Conservation (phyloP, 1,140 invertebrate species). For the Druon quercuslanigerum region DNA sequence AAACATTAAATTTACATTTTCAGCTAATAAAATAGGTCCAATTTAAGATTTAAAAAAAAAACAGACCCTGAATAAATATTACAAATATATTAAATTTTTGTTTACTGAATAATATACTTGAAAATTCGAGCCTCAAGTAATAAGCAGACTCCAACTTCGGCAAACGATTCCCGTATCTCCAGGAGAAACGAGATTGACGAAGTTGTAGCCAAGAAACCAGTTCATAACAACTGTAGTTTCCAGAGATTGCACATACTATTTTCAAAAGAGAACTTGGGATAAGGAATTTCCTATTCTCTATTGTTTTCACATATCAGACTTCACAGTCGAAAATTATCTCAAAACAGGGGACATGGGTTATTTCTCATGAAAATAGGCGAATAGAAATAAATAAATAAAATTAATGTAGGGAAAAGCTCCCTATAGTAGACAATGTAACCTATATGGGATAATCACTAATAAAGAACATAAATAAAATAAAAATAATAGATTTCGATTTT, state of each 20-base stretch:
- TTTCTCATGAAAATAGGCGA: too few species aligned
- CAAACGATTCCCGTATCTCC: not conserved
- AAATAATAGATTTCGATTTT: too few species aligned
- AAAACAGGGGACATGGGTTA: too few species aligned
- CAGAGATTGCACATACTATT: not conserved
- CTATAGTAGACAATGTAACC: too few species aligned
- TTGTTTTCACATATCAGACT: not conserved
- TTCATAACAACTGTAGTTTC: not conserved
- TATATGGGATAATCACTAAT: too few species aligned
- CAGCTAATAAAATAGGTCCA: too few species aligned
- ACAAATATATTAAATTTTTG: not conserved
- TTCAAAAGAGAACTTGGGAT: not conserved
- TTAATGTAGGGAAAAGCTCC: too few species aligned
- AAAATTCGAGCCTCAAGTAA: not conserved
- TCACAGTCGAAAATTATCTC: too few species aligned
- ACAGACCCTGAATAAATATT: not conserved
- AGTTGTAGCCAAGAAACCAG: constrained; percentile 2
- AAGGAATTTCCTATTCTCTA: not conserved
- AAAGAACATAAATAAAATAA: too few species aligned
- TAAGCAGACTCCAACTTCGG: not conserved
- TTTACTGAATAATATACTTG: not conserved
- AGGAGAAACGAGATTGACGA: not conserved
- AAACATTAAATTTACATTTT: too few species aligned
- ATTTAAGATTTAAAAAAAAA: too few species aligned
- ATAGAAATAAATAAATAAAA: too few species aligned